Evolutionary conservation across 1,140 invertebrate genomes (phyloP), one percentile per base, ranked within the genome.

Genomic region (Drosophila guanche): DNA sequence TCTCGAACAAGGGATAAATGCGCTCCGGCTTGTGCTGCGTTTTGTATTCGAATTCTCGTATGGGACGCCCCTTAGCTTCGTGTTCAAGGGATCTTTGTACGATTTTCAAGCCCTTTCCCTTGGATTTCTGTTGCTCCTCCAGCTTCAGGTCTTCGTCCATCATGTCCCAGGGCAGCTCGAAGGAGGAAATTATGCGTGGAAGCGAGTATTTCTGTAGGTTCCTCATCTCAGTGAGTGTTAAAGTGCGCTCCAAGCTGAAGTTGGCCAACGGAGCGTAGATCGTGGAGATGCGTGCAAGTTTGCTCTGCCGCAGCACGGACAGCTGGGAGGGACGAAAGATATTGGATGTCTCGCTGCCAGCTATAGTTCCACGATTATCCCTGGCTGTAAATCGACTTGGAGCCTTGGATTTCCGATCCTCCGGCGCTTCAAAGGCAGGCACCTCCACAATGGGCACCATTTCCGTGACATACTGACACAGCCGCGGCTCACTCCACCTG

Each of bases 111-210:
- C 37, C 45, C 33, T 66, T 69, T 3, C 33, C 33, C 8, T 41
- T 51, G 2, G 8, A 10, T 12, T 29, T 58, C 6, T 47, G 48
- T 7, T 10, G 27, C 6, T n/a, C 27, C 1, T 68, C 56, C n/a
- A 42, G 10, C 8, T 75, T 51, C 3, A 33, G 5, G 8, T 14
- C 22, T 4, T 78, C 81, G 16, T 89, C 85, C 4, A 22, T n/a
- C 0, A 85, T 3, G 29, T 90, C 89, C 12, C 47, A 16, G 0
- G 89, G 89, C 20, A 90, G 60, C 46, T 85, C 88, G 10, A 88
- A 85, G 0, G 89, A 84, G 0, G 89, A 89, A 5, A 90, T 63
- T 0, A 90, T 69, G 0, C 81, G 71, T 0, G 89, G 89, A 5
- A 89, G 0, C 25, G 66, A 61, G 41, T 63, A 60, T 0, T 62